phyloP scores from a whole-genome alignment of 2,888 invertebrate species.

The Campoletis raptor region DNA sequence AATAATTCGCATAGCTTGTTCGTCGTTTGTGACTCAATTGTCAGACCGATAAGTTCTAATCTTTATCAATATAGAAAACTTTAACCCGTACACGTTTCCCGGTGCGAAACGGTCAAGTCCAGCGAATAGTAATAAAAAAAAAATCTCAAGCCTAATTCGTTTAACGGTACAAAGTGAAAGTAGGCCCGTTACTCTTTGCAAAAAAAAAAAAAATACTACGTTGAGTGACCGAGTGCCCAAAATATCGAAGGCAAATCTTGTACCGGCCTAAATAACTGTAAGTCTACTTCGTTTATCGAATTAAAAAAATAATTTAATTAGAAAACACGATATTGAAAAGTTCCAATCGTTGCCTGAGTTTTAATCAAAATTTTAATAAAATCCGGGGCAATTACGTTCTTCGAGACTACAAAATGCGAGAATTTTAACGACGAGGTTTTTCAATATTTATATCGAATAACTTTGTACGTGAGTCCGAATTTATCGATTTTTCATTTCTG shows the following conservation, averaged over 20 bases:
- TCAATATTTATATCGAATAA: too few relatives aligned
- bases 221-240: background rate
- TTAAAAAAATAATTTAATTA: background rate
- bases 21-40: background rate
- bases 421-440: too few relatives aligned
- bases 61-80: background rate
- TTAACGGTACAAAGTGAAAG: slow-evolving; percentile 25
- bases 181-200: slow-evolving; percentile 8
- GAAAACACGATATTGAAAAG: background rate
- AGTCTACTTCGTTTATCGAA: background rate
- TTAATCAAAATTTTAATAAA: background rate
- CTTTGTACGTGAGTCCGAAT: slow-evolving; percentile 2
- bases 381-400: background rate
- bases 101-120: background rate
- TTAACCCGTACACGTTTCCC: background rate
- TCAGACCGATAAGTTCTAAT: background rate
- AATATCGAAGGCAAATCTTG: background rate
- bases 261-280: background rate
- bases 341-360: background rate
- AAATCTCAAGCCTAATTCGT: slow-evolving; percentile 11
- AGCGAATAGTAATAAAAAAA: slow-evolving; percentile 9
- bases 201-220: background rate
- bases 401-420: background rate
- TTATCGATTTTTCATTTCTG: background rate
- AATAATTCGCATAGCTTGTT: background rate